A percentile compares a stretch with the other conserved stretches of the same genome.
These are phyloP conservation scores for Pica pica DNA, from an alignment of 2,113 vertebrate genomes.

Conservation along the genomic window DNA sequence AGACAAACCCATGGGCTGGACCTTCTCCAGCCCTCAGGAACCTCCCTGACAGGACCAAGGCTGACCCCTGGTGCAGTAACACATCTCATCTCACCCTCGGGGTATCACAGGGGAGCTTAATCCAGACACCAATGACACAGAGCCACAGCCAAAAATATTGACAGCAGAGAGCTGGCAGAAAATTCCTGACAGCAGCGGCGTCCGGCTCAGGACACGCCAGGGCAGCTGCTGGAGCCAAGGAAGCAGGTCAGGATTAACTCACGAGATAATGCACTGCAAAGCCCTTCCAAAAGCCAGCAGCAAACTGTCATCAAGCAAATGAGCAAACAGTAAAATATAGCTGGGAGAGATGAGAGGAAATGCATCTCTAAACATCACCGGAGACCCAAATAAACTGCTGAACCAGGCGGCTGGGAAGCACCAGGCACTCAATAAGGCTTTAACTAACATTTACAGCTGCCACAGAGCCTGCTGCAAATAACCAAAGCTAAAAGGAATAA, in stretches of 20 bases:
- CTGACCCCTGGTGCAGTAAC: neutral
- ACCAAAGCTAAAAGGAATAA: neutral
- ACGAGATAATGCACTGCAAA: neutral
- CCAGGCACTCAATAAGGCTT: neutral
- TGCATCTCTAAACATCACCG: neutral
- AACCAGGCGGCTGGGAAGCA: neutral
- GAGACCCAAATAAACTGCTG: neutral
- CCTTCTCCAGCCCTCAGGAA: neutral
- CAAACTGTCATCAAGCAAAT: neutral
- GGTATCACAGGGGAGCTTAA: neutral
- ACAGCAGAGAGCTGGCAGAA: neutral
- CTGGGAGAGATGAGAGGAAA: neutral
- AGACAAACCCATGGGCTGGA: accelerated
- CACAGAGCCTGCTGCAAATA: neutral
- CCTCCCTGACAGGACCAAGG: accelerated
- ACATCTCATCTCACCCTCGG: neutral
- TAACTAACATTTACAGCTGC: neutral
- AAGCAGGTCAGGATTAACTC: neutral
- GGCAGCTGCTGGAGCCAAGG: neutral
- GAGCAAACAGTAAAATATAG: neutral
- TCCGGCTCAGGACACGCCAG: neutral
- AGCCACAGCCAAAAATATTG: neutral
- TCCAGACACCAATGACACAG: neutral
- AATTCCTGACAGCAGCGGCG: neutral
- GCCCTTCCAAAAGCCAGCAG: neutral